A percentile compares a stretch with the other conserved stretches of the same genome.
phyloP scores from a whole-genome alignment of 2,797 vertebrate species.

The Pantherophis alleghaniensis region DNA sequence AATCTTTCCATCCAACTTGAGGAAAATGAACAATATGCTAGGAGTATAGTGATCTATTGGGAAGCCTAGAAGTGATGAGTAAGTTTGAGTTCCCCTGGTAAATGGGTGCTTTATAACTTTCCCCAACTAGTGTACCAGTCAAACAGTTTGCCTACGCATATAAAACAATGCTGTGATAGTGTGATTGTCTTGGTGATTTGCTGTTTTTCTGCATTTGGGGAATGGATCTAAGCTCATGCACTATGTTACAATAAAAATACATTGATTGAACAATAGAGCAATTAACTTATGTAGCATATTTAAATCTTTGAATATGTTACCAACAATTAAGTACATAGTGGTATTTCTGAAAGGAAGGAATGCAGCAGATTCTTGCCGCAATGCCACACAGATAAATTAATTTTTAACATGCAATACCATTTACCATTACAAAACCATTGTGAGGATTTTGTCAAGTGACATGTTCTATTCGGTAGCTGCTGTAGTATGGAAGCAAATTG shows the following conservation, averaged over 20 bases:
- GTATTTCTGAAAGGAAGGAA: neutral
- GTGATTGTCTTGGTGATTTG: neutral
- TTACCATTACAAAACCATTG: neutral
- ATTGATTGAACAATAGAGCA: neutral
- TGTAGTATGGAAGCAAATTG: neutral
- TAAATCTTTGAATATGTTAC: neutral
- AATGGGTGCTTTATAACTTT: neutral
- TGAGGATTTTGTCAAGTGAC: neutral
- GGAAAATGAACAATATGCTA: neutral
- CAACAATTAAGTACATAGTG: neutral
- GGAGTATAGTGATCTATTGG: neutral
- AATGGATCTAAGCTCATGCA: neutral
- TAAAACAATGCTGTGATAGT: neutral
- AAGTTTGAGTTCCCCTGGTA: neutral
- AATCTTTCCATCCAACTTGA: neutral
- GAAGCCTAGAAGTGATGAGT: neutral
- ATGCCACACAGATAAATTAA: neutral
- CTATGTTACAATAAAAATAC: neutral
- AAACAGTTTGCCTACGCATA: neutral
- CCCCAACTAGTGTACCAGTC: neutral
- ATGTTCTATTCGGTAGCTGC: neutral
- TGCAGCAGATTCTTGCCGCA: neutral
- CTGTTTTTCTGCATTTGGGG: neutral
- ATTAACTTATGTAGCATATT: neutral
- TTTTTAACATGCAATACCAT: neutral